Percentiles rank a stretch among this genome's conserved stretches.
These are phyloP conservation scores for Apocrypta bakeri DNA, from an alignment of 1,140 invertebrate genomes.

Conservation along the genomic window DNA sequence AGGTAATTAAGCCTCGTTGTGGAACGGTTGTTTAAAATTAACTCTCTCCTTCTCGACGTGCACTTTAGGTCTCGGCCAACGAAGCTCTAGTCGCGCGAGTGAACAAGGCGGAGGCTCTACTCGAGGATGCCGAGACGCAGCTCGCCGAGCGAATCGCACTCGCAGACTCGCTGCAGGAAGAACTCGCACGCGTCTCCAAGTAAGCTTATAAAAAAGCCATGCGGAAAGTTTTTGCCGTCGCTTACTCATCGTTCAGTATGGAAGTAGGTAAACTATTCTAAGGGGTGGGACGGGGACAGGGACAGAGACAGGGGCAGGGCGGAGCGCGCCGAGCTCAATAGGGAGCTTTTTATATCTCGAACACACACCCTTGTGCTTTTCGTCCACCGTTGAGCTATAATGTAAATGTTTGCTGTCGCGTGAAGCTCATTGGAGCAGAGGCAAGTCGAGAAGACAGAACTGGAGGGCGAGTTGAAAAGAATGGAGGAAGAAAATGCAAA, in stretches of 20 bases:
- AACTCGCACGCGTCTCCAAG: conserved; percentile 59
- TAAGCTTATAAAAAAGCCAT: background rate
- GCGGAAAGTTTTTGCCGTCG: background rate
- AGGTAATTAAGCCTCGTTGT: background rate
- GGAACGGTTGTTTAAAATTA: conserved; percentile 21
- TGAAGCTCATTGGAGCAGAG: conserved; percentile 44
- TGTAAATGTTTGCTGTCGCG: too few species aligned
- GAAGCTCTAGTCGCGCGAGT: conserved; percentile 58
- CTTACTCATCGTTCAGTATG: background rate
- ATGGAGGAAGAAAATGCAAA: conserved; percentile 53
- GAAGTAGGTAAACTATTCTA: too few species aligned
- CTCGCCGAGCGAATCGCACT: conserved; percentile 61
- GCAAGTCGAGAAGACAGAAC: conserved; percentile 43
- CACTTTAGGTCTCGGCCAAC: conserved; percentile 56
- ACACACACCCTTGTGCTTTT: background rate
- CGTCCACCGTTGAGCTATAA: background rate
- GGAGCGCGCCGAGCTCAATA: background rate
- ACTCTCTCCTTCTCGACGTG: background rate
- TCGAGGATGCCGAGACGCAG: conserved; percentile 62
- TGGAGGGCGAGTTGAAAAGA: background rate
- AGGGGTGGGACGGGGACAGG: too few species aligned
- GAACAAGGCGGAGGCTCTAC: conserved; percentile 54
- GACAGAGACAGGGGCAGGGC: too few species aligned
- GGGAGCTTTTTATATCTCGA: background rate
- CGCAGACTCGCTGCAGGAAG: conserved; percentile 61